Percentiles rank a stretch among this genome's conserved stretches.
Evolutionary conservation across 1,140 invertebrate genomes (phyloP).

Genomic region (Ylistrum balloti): DNA sequence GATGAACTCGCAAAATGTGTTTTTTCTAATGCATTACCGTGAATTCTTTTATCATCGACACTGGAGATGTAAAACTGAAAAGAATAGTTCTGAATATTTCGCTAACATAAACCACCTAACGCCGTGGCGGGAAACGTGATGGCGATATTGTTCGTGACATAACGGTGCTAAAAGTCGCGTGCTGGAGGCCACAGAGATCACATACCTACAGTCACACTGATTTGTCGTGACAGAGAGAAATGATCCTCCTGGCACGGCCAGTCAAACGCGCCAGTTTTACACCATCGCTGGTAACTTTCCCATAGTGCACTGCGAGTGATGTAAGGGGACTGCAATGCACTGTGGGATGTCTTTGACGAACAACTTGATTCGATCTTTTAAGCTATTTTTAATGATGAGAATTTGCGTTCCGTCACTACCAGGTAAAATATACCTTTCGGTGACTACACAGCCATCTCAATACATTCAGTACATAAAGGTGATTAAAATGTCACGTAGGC

Average conservation of each 20-base stretch:
- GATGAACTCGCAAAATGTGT: background rate
- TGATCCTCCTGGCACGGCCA: background rate
- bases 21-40: background rate
- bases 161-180: constrained; percentile 25
- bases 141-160: background rate
- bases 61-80: background rate
- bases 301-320: background rate
- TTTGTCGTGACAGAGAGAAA: background rate
- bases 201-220: background rate
- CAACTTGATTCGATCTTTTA: too few species aligned
- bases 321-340: too few species aligned
- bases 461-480: too few species aligned
- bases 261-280: background rate
- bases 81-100: background rate
- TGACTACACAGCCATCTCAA: too few species aligned
- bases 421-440: too few species aligned
- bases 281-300: background rate
- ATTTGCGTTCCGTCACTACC: too few species aligned
- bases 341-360: too few species aligned
- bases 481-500: too few species aligned
- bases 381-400: too few species aligned
- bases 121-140: background rate
- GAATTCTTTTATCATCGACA: background rate
- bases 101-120: constrained; percentile 11
- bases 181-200: background rate